These are phyloP conservation scores for Etia nguti DNA, from an alignment of 2,113 vertebrate genomes.

Conservation along the genomic window DNA sequence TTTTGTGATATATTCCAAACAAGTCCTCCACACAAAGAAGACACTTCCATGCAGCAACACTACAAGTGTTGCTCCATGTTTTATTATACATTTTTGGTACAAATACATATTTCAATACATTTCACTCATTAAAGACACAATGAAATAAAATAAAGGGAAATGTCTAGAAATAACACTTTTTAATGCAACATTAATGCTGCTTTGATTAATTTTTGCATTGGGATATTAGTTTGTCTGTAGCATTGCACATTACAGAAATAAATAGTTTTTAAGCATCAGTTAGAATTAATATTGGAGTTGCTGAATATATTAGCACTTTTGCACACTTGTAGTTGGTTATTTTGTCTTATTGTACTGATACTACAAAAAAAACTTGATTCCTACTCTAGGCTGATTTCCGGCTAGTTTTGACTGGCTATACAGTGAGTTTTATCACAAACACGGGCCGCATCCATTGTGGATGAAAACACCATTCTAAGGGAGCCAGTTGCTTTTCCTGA, in stretches of 20 bases:
- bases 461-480: not conserved
- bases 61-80: no score
- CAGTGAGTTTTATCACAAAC: not conserved
- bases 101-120: not conserved
- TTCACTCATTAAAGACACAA: no score
- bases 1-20: no score
- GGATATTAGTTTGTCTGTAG: not conserved
- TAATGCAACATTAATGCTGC: not conserved
- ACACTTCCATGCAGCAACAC: no score
- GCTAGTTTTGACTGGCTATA: not conserved
- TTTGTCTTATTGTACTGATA: not conserved
- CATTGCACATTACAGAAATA: not conserved
- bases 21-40: no score
- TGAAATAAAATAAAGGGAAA: not conserved
- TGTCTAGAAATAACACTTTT: not conserved
- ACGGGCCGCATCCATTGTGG: accelerated
- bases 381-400: not conserved
- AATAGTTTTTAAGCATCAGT: not conserved
- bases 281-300: not conserved
- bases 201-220: not conserved
- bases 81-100: no score
- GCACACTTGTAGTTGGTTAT: not conserved
- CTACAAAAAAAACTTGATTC: not conserved
- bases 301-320: not conserved
- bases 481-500: not conserved